Evolutionary conservation across 2,888 invertebrate species (phyloP).

Genomic region (Drosophila aldrichi): DNA sequence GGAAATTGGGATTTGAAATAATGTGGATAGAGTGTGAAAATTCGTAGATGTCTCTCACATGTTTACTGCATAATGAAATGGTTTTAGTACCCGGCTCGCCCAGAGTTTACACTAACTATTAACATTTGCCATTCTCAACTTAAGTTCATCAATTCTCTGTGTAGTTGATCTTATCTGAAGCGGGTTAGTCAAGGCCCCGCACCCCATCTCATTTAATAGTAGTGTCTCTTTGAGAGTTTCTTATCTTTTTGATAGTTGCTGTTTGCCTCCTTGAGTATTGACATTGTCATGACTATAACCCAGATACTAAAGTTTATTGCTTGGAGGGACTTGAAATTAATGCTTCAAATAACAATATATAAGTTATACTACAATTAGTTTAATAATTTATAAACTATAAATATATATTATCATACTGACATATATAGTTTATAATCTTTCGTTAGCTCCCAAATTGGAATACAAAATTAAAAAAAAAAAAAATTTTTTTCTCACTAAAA

Average conservation of each 20-base stretch:
- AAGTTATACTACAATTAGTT: too few relatives aligned
- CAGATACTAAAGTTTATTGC: background rate
- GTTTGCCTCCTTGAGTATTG: conserved; percentile 16
- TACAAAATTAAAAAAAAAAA: too few relatives aligned
- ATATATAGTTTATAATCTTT: too few relatives aligned
- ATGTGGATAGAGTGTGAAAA: conserved; percentile 50
- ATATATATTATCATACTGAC: too few relatives aligned
- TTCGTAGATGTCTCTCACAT: conserved; percentile 27
- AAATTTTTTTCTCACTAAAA: too few relatives aligned
- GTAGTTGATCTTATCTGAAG: conserved; percentile 36
- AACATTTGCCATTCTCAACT: conserved; percentile 15
- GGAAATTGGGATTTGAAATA: conserved; percentile 1
- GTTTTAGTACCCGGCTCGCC: background rate
- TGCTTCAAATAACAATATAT: background rate
- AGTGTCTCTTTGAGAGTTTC: conserved; percentile 2
- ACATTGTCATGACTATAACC: background rate
- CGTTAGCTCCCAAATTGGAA: too few relatives aligned
- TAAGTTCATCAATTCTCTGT: too few relatives aligned
- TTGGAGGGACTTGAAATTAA: background rate
- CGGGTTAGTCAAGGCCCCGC: background rate
- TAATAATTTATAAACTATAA: too few relatives aligned
- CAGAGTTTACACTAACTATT: conserved; percentile 40
- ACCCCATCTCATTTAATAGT: background rate
- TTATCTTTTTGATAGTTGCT: conserved; percentile 46
- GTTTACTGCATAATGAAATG: conserved; percentile 10